These are phyloP conservation scores for Lateolabrax maculatus DNA, from an alignment of 2,797 vertebrate genomes.

Conservation along the genomic window DNA sequence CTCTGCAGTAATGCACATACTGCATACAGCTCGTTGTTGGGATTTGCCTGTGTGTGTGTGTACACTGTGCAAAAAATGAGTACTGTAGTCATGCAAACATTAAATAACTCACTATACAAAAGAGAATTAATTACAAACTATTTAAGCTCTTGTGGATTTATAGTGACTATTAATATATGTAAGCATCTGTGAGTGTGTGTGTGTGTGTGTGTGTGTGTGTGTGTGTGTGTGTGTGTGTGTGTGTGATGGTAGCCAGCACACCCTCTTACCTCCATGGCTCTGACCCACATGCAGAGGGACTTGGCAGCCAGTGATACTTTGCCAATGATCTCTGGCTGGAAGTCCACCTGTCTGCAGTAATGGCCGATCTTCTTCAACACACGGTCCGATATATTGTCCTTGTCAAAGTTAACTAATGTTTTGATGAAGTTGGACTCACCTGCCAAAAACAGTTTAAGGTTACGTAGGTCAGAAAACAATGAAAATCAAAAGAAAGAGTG, in stretches of 20 bases:
- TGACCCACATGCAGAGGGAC: constrained; percentile 96
- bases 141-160: not conserved
- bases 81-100: not conserved
- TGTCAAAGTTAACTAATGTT: constrained; percentile 91
- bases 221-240: not conserved
- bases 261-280: constrained; percentile 91
- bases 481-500: not conserved
- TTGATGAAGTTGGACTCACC: constrained; percentile 94
- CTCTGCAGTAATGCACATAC: not conserved
- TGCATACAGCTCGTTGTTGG: not conserved
- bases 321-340: constrained; percentile 92
- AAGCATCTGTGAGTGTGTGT: not conserved
- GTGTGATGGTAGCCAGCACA: not conserved
- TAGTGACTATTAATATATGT: not conserved
- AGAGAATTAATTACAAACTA: not conserved
- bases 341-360: constrained; percentile 90
- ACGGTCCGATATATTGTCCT: constrained; percentile 92
- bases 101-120: not conserved
- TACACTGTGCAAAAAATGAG: not conserved
- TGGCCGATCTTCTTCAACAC: constrained; percentile 90
- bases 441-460: constrained; percentile 66
- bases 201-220: constrained; percentile 5
- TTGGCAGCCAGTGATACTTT: constrained; percentile 91
- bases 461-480: constrained; percentile 13
- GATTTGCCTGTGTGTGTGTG: not conserved